These are phyloP conservation scores for Podiceps cristatus DNA, from an alignment of 2,113 vertebrate species.

Conservation along the genomic window DNA sequence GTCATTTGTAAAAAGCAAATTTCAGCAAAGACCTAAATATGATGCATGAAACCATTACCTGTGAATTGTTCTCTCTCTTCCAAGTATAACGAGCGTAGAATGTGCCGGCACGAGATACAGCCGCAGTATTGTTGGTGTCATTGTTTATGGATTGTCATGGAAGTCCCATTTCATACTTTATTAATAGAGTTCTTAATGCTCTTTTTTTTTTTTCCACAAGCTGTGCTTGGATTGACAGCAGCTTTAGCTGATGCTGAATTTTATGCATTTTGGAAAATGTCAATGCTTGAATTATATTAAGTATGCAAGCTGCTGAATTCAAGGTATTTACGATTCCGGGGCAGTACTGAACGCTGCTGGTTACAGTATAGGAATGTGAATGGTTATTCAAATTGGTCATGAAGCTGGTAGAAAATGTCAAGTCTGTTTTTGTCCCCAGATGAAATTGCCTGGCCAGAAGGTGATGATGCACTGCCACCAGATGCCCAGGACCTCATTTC, in stretches of 20 bases:
- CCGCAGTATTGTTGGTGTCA: not conserved
- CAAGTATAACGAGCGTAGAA: not conserved
- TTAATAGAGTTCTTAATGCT: constrained; percentile 57
- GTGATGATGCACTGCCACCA: constrained; percentile 90
- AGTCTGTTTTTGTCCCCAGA: constrained; percentile 78
- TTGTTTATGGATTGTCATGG: constrained; percentile 52
- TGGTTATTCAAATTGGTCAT: not conserved
- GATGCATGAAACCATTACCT: constrained; percentile 41
- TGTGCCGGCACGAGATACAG: constrained; percentile 33
- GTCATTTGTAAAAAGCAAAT: constrained; percentile 19
- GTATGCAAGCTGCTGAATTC: constrained; percentile 46
- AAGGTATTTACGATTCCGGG: not conserved
- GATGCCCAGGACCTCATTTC: constrained; percentile 95
- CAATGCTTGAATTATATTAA: constrained; percentile 60
- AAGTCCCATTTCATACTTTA: constrained; percentile 68
- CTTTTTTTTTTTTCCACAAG: constrained; percentile 38
- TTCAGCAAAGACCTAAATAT: constrained; percentile 22
- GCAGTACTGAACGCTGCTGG: not conserved
- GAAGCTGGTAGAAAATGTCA: constrained; percentile 24
- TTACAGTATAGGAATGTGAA: not conserved
- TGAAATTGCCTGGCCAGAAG: constrained; percentile 97
- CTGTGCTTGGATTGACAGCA: constrained; percentile 62
- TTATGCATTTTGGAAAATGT: constrained; percentile 69
- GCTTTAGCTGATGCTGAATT: constrained; percentile 57
- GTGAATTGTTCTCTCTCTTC: constrained; percentile 31